Conservation (phyloP, 2,888 invertebrate genomes). For the Phaedon cochleariae region DNA sequence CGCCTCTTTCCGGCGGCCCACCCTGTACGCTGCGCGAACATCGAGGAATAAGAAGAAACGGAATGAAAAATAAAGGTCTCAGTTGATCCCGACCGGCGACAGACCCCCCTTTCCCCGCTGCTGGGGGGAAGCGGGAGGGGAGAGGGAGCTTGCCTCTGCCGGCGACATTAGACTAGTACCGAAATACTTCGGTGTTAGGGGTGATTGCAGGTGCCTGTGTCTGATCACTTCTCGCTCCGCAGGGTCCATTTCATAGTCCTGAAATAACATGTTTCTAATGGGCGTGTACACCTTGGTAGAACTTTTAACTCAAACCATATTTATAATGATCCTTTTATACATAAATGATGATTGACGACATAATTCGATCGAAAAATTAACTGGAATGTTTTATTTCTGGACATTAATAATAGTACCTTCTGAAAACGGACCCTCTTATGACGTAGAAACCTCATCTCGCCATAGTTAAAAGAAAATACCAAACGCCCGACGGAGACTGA, state of each 20-base stretch:
- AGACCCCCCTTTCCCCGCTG: conserved; percentile 61
- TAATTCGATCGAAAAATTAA: no score
- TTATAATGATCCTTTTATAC: no score
- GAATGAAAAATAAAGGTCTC: conserved; percentile 22
- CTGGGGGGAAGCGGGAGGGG: conserved; percentile 68
- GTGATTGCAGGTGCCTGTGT: conserved; percentile 74
- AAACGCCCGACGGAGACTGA: no score
- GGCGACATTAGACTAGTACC: conserved; percentile 65
- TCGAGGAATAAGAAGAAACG: conserved; percentile 1
- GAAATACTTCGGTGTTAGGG: conserved; percentile 67
- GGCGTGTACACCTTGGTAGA: no score
- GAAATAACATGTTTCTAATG: conserved; percentile 7
- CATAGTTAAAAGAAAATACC: no score
- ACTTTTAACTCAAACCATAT: no score
- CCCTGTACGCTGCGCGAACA: conserved; percentile 5
- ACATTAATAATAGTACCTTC: no score
- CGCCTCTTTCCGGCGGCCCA: no score
- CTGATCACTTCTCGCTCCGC: conserved; percentile 74
- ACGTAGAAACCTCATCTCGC: no score
- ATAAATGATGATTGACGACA: no score
- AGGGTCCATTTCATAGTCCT: conserved; percentile 70
- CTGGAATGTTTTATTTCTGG: no score
- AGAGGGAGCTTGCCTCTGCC: conserved; percentile 67
- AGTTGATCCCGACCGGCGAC: conserved; percentile 54
- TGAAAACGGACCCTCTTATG: no score